Conservation (phyloP, 2,888 invertebrate species). For the Barypeithes pellucidus region DNA sequence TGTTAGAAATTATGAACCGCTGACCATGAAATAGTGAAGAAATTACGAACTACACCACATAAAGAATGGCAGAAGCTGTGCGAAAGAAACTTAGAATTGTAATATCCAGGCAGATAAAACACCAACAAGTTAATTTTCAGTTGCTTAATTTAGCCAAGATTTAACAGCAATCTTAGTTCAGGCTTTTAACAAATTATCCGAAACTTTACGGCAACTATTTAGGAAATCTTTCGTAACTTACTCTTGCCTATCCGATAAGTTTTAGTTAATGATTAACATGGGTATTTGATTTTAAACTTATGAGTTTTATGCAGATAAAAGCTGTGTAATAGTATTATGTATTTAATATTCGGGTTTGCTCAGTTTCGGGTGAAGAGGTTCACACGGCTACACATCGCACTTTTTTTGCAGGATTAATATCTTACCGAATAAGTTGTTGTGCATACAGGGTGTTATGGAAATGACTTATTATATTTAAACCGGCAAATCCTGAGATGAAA, state of each 20-base stretch:
- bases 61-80: too few species aligned
- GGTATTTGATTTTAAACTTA: background rate
- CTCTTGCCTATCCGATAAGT: background rate
- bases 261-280: background rate
- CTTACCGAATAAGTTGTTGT: too few species aligned
- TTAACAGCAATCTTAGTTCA: background rate
- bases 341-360: background rate
- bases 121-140: slow-evolving; percentile 3
- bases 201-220: background rate
- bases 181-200: slow-evolving; percentile 9
- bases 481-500: too few species aligned
- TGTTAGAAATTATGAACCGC: too few species aligned
- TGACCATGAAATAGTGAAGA: too few species aligned
- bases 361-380: background rate
- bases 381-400: too few species aligned
- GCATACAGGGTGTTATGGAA: too few species aligned
- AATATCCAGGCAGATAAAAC: background rate
- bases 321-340: background rate
- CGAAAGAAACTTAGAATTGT: background rate
- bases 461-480: too few species aligned
- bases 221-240: background rate
- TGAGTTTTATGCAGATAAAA: background rate
- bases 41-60: too few species aligned
- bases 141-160: slow-evolving; percentile 4
- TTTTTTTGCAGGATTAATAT: too few species aligned